Conservation (phyloP, 2,797 vertebrate genomes). For the Cyprinella venusta region DNA sequence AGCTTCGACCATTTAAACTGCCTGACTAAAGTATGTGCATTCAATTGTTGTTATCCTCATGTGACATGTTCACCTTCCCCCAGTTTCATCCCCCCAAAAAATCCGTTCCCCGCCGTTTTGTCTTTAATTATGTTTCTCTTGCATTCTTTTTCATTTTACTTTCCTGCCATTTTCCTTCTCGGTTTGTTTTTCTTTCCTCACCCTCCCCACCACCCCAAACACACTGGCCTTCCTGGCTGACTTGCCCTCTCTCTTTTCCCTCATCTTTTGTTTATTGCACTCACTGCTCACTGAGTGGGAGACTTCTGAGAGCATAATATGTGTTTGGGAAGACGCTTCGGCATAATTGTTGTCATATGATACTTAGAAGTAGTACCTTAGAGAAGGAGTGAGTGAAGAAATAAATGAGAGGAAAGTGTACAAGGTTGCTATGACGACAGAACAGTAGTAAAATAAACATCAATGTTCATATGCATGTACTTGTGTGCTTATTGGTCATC, state of each 20-base stretch:
- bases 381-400: slow-evolving; percentile 43
- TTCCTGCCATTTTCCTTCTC: slow-evolving; percentile 29
- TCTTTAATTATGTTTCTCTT: background rate
- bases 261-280: slow-evolving; percentile 26
- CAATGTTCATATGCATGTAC: background rate
- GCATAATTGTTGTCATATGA: slow-evolving; percentile 79
- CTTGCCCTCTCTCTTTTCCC: slow-evolving; percentile 48
- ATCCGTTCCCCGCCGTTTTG: slow-evolving; percentile 20
- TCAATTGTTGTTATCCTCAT: background rate
- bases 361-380: slow-evolving; percentile 48
- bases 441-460: slow-evolving; percentile 72
- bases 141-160: slow-evolving; percentile 21
- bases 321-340: slow-evolving; percentile 58
- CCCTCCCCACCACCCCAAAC: slow-evolving; percentile 35
- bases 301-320: slow-evolving; percentile 55
- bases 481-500: slow-evolving; percentile 2
- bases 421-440: slow-evolving; percentile 69
- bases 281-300: slow-evolving; percentile 39
- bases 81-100: background rate
- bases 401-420: slow-evolving; percentile 58
- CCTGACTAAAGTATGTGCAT: background rate
- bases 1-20: background rate
- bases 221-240: slow-evolving; percentile 54
- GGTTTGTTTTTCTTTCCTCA: slow-evolving; percentile 55
- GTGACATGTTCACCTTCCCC: background rate